Evolutionary conservation across 2,113 vertebrate genomes (phyloP).

Genomic region (Lepidothrix coronata): DNA sequence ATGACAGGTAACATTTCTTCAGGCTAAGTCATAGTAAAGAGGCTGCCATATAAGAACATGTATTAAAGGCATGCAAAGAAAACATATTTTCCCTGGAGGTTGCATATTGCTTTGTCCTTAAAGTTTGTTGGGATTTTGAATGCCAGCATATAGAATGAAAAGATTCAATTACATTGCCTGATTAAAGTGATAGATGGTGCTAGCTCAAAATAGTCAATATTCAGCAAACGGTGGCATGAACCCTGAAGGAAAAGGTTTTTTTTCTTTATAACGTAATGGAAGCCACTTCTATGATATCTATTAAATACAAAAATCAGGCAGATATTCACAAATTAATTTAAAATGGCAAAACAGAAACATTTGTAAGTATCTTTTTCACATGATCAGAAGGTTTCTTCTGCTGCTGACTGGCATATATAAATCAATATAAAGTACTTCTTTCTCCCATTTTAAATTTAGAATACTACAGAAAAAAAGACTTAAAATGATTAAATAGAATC

Average conservation of each 20-base stretch:
- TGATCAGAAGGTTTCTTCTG: neutral
- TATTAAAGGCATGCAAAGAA: neutral
- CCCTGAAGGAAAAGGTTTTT: neutral
- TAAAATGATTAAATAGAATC: neutral
- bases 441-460: neutral
- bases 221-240: neutral
- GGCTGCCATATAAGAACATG: neutral
- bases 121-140: neutral
- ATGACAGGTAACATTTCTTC: neutral
- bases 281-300: neutral
- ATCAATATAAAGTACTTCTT: neutral
- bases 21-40: neutral
- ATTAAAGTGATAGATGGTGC: neutral
- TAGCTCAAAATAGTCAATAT: neutral
- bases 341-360: neutral
- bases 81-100: neutral
- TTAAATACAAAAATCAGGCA: neutral
- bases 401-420: neutral
- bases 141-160: neutral
- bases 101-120: neutral
- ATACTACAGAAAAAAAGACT: neutral
- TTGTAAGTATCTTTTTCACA: neutral
- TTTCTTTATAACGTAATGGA: neutral
- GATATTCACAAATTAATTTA: neutral
- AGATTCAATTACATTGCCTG: neutral